These are phyloP conservation scores for Plebejus argus DNA, from an alignment of 2,888 invertebrate genomes.

Conservation along the genomic window DNA sequence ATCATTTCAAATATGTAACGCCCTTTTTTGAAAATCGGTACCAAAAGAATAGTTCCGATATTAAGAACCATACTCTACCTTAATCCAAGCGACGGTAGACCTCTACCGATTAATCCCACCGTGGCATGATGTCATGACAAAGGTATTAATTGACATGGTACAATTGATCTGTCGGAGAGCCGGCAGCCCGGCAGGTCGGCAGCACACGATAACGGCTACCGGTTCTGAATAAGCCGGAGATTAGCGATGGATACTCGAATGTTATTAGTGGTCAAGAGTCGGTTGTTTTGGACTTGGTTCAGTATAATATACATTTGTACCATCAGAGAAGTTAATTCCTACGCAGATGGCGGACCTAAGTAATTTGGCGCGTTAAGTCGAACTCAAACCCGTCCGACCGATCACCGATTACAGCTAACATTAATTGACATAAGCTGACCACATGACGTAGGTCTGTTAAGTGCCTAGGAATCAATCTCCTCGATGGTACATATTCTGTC, in stretches of 20 bases:
- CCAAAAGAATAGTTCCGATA: neutral
- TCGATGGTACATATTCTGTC: too few relatives aligned
- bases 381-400: too few relatives aligned
- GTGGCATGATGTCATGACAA: conserved; percentile 6
- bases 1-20: too few relatives aligned
- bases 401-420: too few relatives aligned
- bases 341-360: too few relatives aligned
- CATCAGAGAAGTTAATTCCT: too few relatives aligned
- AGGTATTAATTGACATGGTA: neutral
- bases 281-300: neutral
- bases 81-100: neutral
- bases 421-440: too few relatives aligned
- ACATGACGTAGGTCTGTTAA: too few relatives aligned
- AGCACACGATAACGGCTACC: conserved; percentile 18
- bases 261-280: neutral
- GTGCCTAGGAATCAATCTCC: too few relatives aligned
- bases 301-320: neutral
- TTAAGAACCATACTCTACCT: neutral
- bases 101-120: neutral
- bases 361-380: too few relatives aligned
- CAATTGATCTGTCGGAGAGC: neutral
- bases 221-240: conserved; percentile 24
- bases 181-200: neutral
- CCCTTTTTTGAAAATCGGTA: neutral
- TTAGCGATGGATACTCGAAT: conserved; percentile 14